These are phyloP conservation scores for Paratilapia polleni DNA, from an alignment of 2,113 vertebrate species.

Conservation along the genomic window DNA sequence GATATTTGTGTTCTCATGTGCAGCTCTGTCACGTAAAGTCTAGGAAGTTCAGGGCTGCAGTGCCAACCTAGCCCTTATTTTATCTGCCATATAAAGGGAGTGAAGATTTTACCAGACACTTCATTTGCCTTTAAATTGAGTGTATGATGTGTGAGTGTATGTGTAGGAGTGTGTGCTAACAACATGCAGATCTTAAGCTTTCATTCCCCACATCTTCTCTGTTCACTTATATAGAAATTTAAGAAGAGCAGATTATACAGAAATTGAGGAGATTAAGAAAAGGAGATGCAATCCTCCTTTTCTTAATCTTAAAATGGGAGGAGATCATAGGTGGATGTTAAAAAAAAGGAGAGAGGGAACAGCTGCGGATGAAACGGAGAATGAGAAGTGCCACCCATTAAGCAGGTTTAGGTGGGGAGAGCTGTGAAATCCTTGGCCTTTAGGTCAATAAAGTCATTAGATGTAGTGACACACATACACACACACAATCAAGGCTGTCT, in stretches of 20 bases:
- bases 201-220: slow-evolving; percentile 10
- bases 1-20: neutral
- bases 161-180: neutral
- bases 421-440: slow-evolving; percentile 53
- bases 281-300: slow-evolving; percentile 22
- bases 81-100: neutral
- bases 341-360: neutral
- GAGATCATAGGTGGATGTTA: neutral
- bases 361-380: slow-evolving; percentile 8
- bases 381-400: slow-evolving; percentile 23
- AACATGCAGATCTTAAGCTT: slow-evolving; percentile 1
- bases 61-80: neutral
- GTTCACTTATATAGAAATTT: slow-evolving; percentile 21
- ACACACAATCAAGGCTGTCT: slow-evolving; percentile 5
- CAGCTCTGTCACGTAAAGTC: neutral
- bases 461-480: slow-evolving; percentile 37
- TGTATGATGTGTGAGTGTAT: neutral
- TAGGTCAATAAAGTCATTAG: slow-evolving; percentile 68
- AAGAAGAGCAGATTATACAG: slow-evolving; percentile 35
- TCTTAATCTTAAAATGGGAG: neutral
- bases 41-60: neutral
- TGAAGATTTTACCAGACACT: neutral
- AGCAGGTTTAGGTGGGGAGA: slow-evolving; percentile 18
- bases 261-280: slow-evolving; percentile 37
- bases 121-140: neutral